Base-by-base conservation (phyloP, 2,888 invertebrate genomes). In the Isotomurus palustris region DNA sequence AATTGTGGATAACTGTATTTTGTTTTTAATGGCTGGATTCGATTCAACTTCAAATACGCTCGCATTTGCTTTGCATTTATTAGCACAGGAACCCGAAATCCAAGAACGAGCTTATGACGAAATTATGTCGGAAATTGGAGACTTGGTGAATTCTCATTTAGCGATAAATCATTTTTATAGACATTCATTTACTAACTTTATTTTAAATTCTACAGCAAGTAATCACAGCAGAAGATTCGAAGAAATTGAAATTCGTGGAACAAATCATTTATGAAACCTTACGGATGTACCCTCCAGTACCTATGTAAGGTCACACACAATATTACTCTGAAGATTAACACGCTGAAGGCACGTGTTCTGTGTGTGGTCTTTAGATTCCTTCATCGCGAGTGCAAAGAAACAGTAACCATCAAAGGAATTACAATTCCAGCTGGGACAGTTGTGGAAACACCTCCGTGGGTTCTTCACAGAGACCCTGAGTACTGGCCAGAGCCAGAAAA, bases 1-100 rank as follows among this genome's bases (percentile, higher is more conserved):
- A 53, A 68, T 70, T 36, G 60, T 64, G 12, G 68, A 70, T 56
- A 70, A 70, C 41, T 64, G 64, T 40, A 68, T 68, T 47, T 43
- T 70, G 6, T 70, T 70, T 43, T 41, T 68, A 4, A 67, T 68
- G 65, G 70, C 68, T 28, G 70, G 70, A 10, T 70, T 68, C 45
- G 70, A 70, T 36, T 68, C 67, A 8, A 68, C 70, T 1, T 66
- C 65, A 2, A 70, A 70, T 48, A 70, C 69, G 12, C 48, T 70
- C 6, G 70, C 70, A 10, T 70, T 68, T 58, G 70, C 68, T 8
- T 35, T 68, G 2, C 64, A 70, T 57, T 62, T 70, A 10, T 51
- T 70, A 19, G 70, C 70, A 1, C 62, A 60, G 38, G 54, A 64
- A 25, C 68, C 68, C 8, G 67, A 70, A 55, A 68, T 70, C 44